phyloP scores from a whole-genome alignment of 2,797 vertebrate species.

The Pteronotus mesoamericanus region DNA sequence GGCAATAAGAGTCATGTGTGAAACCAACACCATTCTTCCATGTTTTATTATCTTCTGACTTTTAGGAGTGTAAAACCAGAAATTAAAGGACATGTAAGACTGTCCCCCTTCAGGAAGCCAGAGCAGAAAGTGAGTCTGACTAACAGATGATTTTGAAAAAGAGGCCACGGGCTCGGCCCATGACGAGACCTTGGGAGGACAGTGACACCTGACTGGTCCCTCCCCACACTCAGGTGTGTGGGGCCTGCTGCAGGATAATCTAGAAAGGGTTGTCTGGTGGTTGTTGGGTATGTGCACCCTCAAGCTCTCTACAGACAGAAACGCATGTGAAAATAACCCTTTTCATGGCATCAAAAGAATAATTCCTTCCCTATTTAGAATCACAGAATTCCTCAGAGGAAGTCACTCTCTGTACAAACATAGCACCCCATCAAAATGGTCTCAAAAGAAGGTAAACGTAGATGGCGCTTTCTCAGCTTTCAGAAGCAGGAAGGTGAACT shows the following conservation, averaged over 20 bases:
- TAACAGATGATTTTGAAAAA: neutral
- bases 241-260: neutral
- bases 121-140: neutral
- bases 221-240: neutral
- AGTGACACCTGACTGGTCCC: neutral
- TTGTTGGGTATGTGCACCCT: neutral
- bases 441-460: neutral
- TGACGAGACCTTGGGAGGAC: neutral
- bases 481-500: neutral
- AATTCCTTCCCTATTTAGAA: neutral
- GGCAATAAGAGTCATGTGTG: neutral
- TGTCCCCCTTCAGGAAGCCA: neutral
- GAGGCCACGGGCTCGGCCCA: no score
- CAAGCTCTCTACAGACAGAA: neutral
- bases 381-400: neutral
- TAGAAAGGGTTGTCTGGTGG: neutral
- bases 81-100: neutral
- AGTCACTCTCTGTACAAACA: constrained; percentile 20
- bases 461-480: neutral
- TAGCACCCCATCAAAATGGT: neutral
- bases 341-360: neutral
- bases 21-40: neutral
- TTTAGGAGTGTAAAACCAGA: neutral
- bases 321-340: neutral
- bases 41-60: neutral